Evolutionary conservation across 1,140 invertebrate species (phyloP).

Genomic region (Arctopsyche grandis): DNA sequence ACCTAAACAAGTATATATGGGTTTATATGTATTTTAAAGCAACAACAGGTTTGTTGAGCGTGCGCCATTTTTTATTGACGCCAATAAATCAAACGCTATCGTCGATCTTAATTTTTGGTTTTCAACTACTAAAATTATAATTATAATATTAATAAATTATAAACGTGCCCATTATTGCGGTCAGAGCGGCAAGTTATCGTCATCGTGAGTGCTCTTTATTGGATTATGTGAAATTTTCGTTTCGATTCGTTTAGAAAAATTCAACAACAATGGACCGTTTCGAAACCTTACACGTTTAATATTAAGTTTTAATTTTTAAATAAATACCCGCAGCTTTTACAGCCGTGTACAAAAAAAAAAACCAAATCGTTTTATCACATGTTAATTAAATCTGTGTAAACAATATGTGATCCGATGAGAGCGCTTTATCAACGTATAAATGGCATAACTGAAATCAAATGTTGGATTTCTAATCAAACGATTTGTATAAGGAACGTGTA

Average conservation of each 20-base stretch:
- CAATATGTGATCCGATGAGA: too few relatives aligned
- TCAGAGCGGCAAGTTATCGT: slow-evolving; percentile 8
- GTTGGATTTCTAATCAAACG: too few relatives aligned
- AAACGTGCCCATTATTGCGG: slow-evolving; percentile 28
- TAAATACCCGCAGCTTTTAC: too few relatives aligned
- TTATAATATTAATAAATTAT: slow-evolving; percentile 31
- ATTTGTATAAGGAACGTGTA: too few relatives aligned
- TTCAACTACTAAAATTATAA: slow-evolving; percentile 31
- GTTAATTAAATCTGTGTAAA: too few relatives aligned
- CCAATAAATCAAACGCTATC: slow-evolving; percentile 7
- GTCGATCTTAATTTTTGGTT: slow-evolving; percentile 25
- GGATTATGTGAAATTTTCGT: slow-evolving; percentile 1
- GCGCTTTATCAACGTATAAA: too few relatives aligned
- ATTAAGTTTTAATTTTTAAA: not conserved
- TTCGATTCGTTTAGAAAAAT: not conserved
- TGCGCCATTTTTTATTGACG: slow-evolving; percentile 28
- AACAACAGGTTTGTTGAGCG: slow-evolving; percentile 19
- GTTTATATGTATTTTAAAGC: not conserved
- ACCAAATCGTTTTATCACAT: too few relatives aligned
- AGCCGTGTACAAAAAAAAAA: too few relatives aligned
- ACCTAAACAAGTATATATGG: too few relatives aligned
- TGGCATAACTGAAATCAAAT: too few relatives aligned
- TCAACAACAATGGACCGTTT: not conserved
- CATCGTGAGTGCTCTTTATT: not conserved
- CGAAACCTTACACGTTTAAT: not conserved